Percentiles rank a stretch among this genome's conserved stretches.
These are phyloP conservation scores for Phasia obesa DNA, from an alignment of 2,888 invertebrate species.

Conservation along the genomic window DNA sequence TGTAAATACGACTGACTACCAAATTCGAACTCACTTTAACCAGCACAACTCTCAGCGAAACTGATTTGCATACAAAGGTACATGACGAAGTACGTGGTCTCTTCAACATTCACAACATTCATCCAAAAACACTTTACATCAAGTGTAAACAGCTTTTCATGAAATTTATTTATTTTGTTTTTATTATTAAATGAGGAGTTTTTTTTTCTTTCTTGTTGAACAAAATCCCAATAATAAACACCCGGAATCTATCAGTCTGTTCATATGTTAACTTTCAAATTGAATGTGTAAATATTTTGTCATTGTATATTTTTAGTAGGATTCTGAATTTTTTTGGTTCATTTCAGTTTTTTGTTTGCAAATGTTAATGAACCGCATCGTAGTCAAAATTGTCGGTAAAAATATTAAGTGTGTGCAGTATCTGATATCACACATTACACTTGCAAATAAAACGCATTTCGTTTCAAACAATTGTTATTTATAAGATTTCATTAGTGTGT, in stretches of 20 bases:
- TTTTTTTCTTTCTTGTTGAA: slow-evolving; percentile 16
- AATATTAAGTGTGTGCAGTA: neutral
- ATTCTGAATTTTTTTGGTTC: too few relatives aligned
- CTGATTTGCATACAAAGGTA: slow-evolving; percentile 62
- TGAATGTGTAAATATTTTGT: slow-evolving; percentile 64
- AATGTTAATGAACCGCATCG: slow-evolving; percentile 68
- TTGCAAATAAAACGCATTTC: slow-evolving; percentile 5
- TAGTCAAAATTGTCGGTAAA: slow-evolving; percentile 11
- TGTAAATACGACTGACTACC: slow-evolving; percentile 55
- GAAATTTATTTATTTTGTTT: slow-evolving; percentile 39
- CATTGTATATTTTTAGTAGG: slow-evolving; percentile 43
- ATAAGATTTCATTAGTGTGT: neutral
- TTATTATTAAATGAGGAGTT: slow-evolving; percentile 32
- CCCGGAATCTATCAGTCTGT: slow-evolving; percentile 2
- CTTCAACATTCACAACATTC: neutral
- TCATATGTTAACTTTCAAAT: slow-evolving; percentile 62
- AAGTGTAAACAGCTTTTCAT: slow-evolving; percentile 24
- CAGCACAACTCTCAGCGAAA: neutral
- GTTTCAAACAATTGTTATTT: neutral
- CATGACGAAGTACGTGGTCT: neutral
- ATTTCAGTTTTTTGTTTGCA: slow-evolving; percentile 41
- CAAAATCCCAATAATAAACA: slow-evolving; percentile 1
- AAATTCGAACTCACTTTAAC: slow-evolving; percentile 34
- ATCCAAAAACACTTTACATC: slow-evolving; percentile 19
- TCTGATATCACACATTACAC: neutral